Conservation (phyloP, 2,888 invertebrate species). For the Ormyrus thymus region DNA sequence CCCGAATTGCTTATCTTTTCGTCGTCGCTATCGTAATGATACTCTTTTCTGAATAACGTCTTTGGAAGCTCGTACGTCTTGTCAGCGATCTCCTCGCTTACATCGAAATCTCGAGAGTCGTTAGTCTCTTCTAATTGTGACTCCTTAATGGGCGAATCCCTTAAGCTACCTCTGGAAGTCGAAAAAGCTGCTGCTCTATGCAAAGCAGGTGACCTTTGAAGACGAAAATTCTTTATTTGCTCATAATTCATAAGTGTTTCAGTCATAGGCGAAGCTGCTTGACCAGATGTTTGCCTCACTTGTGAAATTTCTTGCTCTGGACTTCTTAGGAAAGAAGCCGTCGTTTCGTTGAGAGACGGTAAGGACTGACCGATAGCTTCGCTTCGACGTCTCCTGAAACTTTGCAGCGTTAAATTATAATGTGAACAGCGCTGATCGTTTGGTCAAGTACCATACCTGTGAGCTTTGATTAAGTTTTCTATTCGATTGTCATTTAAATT, state of each 20-base stretch:
- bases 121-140: slow-evolving; percentile 30
- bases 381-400: slow-evolving; percentile 31
- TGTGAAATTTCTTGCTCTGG: slow-evolving; percentile 23
- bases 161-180: slow-evolving; percentile 36
- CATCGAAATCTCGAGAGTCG: slow-evolving; percentile 54
- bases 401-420: no score
- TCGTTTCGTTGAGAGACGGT: slow-evolving; percentile 31
- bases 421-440: no score
- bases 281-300: neutral
- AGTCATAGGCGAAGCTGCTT: slow-evolving; percentile 44
- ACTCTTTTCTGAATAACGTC: slow-evolving; percentile 58
- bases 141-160: slow-evolving; percentile 47
- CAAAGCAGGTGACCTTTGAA: slow-evolving; percentile 53
- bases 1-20: neutral
- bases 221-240: slow-evolving; percentile 65
- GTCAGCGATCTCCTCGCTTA: slow-evolving; percentile 46
- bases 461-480: slow-evolving; percentile 15
- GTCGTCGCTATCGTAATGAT: slow-evolving; percentile 58
- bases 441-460: slow-evolving; percentile 14
- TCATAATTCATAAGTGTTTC: slow-evolving; percentile 67
- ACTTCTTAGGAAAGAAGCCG: neutral
- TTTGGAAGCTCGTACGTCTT: slow-evolving; percentile 58
- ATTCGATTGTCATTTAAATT: slow-evolving; percentile 67
- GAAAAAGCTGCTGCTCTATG: slow-evolving; percentile 47
- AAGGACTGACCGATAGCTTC: slow-evolving; percentile 36